A percentile compares a stretch with the other conserved stretches of the same genome.
Conservation (phyloP, 2,797 vertebrate species). For the Brachyalestes nurse region DNA sequence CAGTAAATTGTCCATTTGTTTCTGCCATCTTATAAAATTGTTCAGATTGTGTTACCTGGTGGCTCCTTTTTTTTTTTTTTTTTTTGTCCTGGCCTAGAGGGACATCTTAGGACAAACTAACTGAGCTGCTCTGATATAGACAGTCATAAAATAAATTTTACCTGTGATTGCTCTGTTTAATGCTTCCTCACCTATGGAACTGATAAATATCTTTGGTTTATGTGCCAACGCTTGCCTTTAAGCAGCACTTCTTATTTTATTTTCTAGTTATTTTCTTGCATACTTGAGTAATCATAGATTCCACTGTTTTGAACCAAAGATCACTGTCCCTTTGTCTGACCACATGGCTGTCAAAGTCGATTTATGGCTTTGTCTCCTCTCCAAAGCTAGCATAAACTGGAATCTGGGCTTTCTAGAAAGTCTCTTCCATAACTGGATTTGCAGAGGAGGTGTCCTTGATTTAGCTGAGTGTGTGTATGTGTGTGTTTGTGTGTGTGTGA, state of each 20-base stretch:
- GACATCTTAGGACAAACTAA: background rate
- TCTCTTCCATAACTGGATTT: conserved; percentile 29
- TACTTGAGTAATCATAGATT: conserved; percentile 38
- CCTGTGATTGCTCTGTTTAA: background rate
- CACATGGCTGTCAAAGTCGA: no score
- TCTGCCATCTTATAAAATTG: background rate
- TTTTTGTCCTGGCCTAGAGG: background rate
- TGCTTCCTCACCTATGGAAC: background rate
- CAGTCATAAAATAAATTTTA: background rate
- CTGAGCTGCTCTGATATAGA: background rate
- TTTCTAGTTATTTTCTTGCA: conserved; percentile 22
- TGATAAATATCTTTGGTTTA: background rate
- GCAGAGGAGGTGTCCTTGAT: background rate
- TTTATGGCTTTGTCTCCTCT: no score
- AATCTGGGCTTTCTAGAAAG: conserved; percentile 14
- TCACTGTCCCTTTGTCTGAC: no score
- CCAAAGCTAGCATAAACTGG: conserved; percentile 45
- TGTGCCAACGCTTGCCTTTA: conserved; percentile 7
- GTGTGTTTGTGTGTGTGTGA: background rate
- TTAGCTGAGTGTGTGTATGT: no score
- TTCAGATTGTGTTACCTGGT: background rate
- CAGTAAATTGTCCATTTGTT: background rate
- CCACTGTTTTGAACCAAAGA: no score
- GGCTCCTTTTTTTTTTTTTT: background rate
- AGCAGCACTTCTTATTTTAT: background rate